These are phyloP conservation scores for Grapholita molesta DNA, from an alignment of 1,140 invertebrate species.

Conservation along the genomic window DNA sequence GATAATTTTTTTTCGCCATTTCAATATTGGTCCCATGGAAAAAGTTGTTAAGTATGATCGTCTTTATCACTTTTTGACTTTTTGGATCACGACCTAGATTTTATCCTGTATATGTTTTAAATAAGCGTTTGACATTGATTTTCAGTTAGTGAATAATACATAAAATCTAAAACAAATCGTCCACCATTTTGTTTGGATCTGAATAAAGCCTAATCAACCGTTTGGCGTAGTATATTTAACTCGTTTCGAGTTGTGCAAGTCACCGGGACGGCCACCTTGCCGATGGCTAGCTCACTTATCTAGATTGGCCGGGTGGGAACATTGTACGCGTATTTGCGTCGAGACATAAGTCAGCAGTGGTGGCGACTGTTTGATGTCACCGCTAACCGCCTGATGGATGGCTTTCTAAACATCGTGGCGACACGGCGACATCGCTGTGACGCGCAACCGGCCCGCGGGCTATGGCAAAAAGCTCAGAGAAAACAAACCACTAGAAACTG, in stretches of 20 bases:
- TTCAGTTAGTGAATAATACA: too few relatives aligned
- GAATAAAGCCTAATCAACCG: too few relatives aligned
- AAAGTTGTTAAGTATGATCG: too few relatives aligned
- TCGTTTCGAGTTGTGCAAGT: constrained; percentile 17
- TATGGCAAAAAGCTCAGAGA: constrained; percentile 68
- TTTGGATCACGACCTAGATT: too few relatives aligned
- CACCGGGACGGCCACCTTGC: neutral
- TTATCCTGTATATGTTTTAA: too few relatives aligned
- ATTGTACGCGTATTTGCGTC: constrained; percentile 28
- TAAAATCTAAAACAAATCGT: too few relatives aligned
- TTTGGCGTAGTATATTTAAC: neutral
- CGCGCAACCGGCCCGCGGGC: constrained; percentile 20
- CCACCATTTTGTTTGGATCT: too few relatives aligned
- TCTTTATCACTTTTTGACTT: too few relatives aligned
- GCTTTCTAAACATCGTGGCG: constrained; percentile 68
- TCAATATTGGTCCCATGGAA: too few relatives aligned
- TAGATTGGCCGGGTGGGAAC: constrained; percentile 3
- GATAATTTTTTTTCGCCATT: too few relatives aligned
- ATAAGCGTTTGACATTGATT: too few relatives aligned
- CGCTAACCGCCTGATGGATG: constrained; percentile 62
- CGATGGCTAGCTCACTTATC: constrained; percentile 8
- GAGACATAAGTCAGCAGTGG: constrained; percentile 38
- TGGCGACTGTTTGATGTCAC: constrained; percentile 49
- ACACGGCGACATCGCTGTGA: constrained; percentile 25
- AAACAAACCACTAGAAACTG: constrained; percentile 64